Base-by-base conservation (phyloP, 2,888 invertebrate species). In the Erebia ligea region DNA sequence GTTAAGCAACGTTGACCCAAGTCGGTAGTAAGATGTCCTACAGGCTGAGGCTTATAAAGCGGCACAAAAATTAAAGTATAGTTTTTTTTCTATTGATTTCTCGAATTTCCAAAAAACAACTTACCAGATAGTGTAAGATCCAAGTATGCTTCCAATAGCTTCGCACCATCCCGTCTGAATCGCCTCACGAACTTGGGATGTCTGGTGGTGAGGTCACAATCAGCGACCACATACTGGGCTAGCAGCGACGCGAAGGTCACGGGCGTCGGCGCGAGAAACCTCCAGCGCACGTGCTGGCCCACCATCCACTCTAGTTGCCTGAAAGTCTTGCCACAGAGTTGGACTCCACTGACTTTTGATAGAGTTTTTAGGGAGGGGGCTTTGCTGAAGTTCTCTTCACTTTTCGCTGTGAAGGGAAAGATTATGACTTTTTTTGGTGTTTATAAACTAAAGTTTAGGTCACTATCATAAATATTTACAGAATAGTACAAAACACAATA, bases 241-340 rank as follows among this genome's bases (percentile, higher is more conserved):
- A 92, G 74, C 17, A 92, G 73, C 0, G 88, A 83, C 0, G 92
- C 92, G 69, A 89, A 92, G 5, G 91, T 86, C 40, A 86, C 92
- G 0, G 92, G 89, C 0, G 92, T 93, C 1, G 93, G 92, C 0
- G 89, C 80, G 62, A 92, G 75, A 17, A 92, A 79, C 81, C 91
- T 79, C 92, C 93, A 93, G 0, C 87, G 79, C 0, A 88, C 89
- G 57, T 93, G 92, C 76, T 91, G 91, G 6, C 91, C 92, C 0
- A 93, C 90, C 92, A 91, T 91, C 92, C 92, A 92, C 72, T 93
- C 93, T 9, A 93, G 75, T 76, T 92, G 91, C 15, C 90, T 78
- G 81, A 93, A 92, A 0, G 90, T 91, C 76, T 88, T 89, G 5
- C 90, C 91, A 56, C 90, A 90, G 0, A 93, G 79, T 8, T 89